These are phyloP conservation scores for Chionomys nivalis DNA, from an alignment of 2,113 vertebrate genomes.

Conservation along the genomic window DNA sequence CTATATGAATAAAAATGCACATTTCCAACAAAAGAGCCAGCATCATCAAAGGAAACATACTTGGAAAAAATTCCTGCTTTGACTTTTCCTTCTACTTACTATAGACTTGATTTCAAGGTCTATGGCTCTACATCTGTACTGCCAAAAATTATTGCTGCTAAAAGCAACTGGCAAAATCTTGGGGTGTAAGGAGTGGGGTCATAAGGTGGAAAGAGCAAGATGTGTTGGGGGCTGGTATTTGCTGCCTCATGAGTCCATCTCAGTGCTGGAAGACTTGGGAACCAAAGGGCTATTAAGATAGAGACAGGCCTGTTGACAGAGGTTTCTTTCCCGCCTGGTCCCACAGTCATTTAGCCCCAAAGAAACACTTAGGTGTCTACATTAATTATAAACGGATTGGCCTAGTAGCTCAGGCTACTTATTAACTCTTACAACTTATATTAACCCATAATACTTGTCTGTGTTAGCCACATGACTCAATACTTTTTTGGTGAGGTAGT, in stretches of 20 bases:
- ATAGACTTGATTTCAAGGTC: background rate
- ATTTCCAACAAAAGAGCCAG: background rate
- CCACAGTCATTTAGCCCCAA: too few species aligned
- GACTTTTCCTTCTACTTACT: background rate
- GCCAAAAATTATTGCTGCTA: conserved; percentile 40
- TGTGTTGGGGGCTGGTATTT: background rate
- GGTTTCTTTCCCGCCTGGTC: too few species aligned
- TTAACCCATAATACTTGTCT: too few species aligned
- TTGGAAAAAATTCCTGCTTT: conserved; percentile 29
- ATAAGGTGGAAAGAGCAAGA: background rate
- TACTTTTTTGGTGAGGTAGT: too few species aligned
- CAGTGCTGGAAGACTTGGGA: background rate
- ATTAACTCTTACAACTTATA: too few species aligned
- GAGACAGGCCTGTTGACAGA: background rate
- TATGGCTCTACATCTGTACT: background rate
- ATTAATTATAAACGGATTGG: too few species aligned
- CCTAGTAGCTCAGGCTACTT: too few species aligned
- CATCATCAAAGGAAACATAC: background rate
- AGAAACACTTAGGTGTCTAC: too few species aligned
- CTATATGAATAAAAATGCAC: conserved; percentile 8
- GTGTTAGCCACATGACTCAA: too few species aligned
- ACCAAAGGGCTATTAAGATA: background rate
- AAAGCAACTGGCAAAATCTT: conserved; percentile 1
- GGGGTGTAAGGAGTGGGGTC: background rate
- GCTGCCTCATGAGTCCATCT: too few species aligned